These are phyloP conservation scores for Orestias chungarensis DNA, from an alignment of 2,797 vertebrate genomes.

Conservation along the genomic window DNA sequence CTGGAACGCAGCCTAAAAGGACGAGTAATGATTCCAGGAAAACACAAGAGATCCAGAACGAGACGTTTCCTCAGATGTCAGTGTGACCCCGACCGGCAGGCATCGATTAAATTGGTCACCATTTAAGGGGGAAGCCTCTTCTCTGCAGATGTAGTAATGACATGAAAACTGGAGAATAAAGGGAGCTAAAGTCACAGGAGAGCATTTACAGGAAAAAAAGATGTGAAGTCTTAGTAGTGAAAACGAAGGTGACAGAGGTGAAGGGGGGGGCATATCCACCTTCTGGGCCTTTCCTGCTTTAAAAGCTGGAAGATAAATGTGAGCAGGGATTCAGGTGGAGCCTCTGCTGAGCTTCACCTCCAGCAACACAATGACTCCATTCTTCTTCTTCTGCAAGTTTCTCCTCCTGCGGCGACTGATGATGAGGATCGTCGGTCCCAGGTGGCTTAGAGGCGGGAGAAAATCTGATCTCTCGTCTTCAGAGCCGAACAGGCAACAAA, in stretches of 20 bases:
- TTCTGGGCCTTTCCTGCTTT: conserved; percentile 31
- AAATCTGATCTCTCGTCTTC: no score
- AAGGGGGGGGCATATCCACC: conserved; percentile 42
- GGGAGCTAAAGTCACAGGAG: conserved; percentile 22
- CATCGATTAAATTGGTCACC: conserved; percentile 53
- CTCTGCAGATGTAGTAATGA: conserved; percentile 13
- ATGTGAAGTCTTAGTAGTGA: no score
- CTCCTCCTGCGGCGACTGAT: no score
- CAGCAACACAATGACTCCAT: no score
- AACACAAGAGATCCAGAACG: conserved; percentile 47
- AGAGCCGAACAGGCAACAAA: no score
- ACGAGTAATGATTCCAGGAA: conserved; percentile 27
- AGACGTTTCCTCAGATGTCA: conserved; percentile 59
- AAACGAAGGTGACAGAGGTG: conserved; percentile 6
- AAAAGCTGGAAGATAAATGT: conserved; percentile 21
- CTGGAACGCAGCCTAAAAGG: conserved; percentile 8
- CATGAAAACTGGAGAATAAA: conserved; percentile 22
- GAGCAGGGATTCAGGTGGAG: no score
- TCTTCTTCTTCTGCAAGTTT: no score
- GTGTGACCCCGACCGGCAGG: conserved; percentile 57
- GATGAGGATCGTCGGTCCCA: no score
- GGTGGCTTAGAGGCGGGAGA: no score
- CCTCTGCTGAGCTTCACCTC: no score
- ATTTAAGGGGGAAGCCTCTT: conserved; percentile 30
- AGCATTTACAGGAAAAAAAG: conserved; percentile 26